Base-by-base conservation (phyloP, 2,797 vertebrate species). In the Gila robusta region DNA sequence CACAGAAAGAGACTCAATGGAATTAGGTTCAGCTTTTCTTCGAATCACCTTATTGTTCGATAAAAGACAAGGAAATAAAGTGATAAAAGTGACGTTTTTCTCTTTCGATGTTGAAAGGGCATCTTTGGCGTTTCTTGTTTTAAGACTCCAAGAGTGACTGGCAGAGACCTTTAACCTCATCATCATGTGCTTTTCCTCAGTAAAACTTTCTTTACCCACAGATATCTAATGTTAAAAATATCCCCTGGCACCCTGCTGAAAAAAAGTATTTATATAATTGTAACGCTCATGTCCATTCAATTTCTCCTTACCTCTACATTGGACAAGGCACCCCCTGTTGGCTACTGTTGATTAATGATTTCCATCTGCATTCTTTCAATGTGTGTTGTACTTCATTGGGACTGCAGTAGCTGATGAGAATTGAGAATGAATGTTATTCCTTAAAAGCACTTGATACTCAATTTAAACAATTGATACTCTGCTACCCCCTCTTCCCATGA, bases 121-220 rank as follows among this genome's bases (percentile, higher is more conserved):
- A 62, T 39, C 47, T 71, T 81, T 72, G 44, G 44, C 79, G 11
- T 78, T 76, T 44, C 78, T 74, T 86, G 39, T 81, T 73, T 54
- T 2, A 56, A 85, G 79, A 89, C 77, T 82, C 26, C 54, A 70
- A n/a, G 66, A 84, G 67, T 72, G 84, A 88, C 80, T 80, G 87
- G 59, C 82, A 21, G 79, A 87, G 67, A 79, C 52, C 67, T 69
- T 72, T 73, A 39, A 37, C 28, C 87, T 93, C 93, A 91, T 92
- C 86, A 90, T 95, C 90, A 84, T 47, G 91, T 95, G 92, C 88
- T 91, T 89, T 91, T 91, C 90, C 86, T 90, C 93, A 93, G 90
- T 93, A 92, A 95, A 91, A 89, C 93, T 93, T 94, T 90, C 92
- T 94, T 94, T 93, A 87, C 93, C 81, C 56, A 92, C 88, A 92